These are phyloP conservation scores for rabbit (Oryctolagus cuniculus) DNA, from an alignment of 2,113 vertebrate genomes.

Conservation along the genomic window DNA sequence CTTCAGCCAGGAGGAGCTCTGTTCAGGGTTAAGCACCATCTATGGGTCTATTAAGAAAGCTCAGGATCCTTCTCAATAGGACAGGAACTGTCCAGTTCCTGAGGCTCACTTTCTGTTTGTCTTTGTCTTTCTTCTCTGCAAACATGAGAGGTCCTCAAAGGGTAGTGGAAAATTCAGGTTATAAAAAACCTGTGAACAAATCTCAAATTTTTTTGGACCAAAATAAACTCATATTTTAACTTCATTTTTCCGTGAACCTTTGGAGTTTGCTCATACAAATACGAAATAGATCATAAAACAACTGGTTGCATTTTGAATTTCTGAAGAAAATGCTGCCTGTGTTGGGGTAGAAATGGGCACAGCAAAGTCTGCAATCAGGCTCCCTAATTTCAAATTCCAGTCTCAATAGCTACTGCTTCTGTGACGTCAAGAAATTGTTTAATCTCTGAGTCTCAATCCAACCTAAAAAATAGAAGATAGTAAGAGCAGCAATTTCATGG, in stretches of 20 bases:
- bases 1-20: neutral
- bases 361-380: neutral
- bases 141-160: neutral
- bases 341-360: neutral
- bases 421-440: neutral
- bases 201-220: no score
- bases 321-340: neutral
- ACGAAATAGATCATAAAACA: neutral
- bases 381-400: neutral
- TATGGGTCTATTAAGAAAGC: neutral
- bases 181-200: no score
- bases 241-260: no score
- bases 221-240: no score
- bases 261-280: no score
- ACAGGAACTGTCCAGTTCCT: neutral
- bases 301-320: neutral
- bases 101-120: neutral
- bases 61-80: neutral
- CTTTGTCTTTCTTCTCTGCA: neutral
- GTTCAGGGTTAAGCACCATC: neutral
- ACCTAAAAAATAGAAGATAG: neutral
- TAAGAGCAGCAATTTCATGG: neutral
- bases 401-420: neutral
- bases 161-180: no score
- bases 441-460: neutral